Conservation (phyloP, 2,888 invertebrate species). For the Apeira syringaria region DNA sequence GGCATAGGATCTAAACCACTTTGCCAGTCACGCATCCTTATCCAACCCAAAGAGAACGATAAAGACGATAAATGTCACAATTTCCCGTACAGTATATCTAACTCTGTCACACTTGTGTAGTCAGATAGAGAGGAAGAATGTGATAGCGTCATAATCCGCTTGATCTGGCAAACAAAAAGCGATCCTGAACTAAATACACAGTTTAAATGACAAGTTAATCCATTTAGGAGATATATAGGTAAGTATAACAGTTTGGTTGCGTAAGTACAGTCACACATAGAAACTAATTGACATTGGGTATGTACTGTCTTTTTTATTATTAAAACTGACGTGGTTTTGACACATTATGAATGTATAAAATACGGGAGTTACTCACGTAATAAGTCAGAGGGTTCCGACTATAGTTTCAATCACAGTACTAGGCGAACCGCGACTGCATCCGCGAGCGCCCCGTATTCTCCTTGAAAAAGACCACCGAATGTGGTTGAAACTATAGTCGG, state of each 20-base stretch:
- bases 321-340: no score
- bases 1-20: conserved; percentile 13
- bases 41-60: neutral
- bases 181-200: conserved; percentile 33
- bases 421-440: no score
- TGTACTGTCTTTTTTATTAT: no score
- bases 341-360: no score
- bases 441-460: no score
- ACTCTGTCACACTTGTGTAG: neutral
- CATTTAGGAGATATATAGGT: conserved; percentile 26
- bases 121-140: conserved; percentile 5
- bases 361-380: no score
- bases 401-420: no score
- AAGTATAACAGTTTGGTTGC: conserved; percentile 8
- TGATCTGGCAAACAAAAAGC: conserved; percentile 33
- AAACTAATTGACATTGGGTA: neutral
- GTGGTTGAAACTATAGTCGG: no score
- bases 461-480: no score
- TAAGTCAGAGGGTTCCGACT: no score
- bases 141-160: conserved; percentile 14
- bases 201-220: conserved; percentile 45
- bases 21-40: conserved; percentile 3
- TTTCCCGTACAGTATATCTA: neutral
- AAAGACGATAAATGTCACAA: neutral
- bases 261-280: conserved; percentile 12